These are phyloP conservation scores for Ochropleura leucogaster DNA, from an alignment of 2,888 invertebrate species.

Conservation along the genomic window DNA sequence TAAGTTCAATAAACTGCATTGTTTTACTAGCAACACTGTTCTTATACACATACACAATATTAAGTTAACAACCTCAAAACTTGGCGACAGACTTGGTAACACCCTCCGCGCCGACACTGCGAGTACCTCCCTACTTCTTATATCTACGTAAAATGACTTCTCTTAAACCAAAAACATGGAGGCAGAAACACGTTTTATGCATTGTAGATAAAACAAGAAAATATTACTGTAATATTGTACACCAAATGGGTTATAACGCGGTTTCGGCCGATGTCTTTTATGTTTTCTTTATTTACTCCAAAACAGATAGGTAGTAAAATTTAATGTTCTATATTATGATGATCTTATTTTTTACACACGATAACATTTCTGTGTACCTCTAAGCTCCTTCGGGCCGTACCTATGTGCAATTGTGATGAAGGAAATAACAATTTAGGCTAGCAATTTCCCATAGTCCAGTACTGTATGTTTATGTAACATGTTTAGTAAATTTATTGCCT, in stretches of 20 bases:
- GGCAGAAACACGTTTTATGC: constrained; percentile 56
- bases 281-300: constrained; percentile 68
- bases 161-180: constrained; percentile 36
- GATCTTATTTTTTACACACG: constrained; percentile 59
- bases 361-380: constrained; percentile 39
- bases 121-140: constrained; percentile 15
- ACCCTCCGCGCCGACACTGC: constrained; percentile 23
- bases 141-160: constrained; percentile 37
- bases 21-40: constrained; percentile 27
- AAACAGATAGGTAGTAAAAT: constrained; percentile 71
- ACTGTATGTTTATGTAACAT: constrained; percentile 74
- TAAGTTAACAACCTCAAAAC: constrained; percentile 38
- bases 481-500: constrained; percentile 77
- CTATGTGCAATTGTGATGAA: constrained; percentile 31
- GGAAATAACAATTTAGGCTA: constrained; percentile 55
- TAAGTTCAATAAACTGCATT: constrained; percentile 28
- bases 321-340: constrained; percentile 63
- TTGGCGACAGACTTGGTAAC: constrained; percentile 47
- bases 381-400: constrained; percentile 13
- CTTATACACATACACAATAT: constrained; percentile 30
- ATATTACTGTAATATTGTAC: constrained; percentile 67
- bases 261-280: constrained; percentile 70
- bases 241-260: constrained; percentile 69
- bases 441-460: constrained; percentile 70
- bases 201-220: constrained; percentile 68